Percentiles rank a stretch among this genome's conserved stretches.
Conservation (phyloP, 2,113 vertebrate species). For the Struthidea cinerea region DNA sequence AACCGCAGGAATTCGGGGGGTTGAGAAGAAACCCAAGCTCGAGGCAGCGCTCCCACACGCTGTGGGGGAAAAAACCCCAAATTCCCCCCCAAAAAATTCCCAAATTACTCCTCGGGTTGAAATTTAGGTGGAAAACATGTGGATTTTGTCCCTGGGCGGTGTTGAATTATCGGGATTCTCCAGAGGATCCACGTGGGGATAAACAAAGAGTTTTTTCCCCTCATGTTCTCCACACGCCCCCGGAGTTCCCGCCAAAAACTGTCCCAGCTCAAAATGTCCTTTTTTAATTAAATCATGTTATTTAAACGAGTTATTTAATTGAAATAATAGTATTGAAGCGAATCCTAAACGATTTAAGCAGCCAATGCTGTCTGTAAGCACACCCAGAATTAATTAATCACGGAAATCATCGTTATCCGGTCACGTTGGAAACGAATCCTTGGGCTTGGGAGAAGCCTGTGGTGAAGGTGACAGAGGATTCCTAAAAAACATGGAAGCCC, state of each 20-base stretch:
- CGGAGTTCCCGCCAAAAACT: background rate
- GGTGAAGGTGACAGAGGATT: background rate
- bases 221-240: background rate
- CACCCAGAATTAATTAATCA: background rate
- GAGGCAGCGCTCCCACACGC: background rate
- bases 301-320: background rate
- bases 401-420: background rate
- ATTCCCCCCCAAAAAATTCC: background rate
- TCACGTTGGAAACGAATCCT: background rate
- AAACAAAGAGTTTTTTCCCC: background rate
- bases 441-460: background rate
- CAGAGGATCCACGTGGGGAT: background rate
- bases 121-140: background rate
- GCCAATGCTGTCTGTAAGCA: background rate
- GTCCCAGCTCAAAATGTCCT: background rate
- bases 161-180: background rate
- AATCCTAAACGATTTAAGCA: background rate
- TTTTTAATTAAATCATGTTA: background rate
- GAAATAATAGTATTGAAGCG: background rate
- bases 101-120: background rate
- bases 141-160: too few species aligned
- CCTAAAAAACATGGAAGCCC: background rate
- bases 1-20: rapidly evolving
- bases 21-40: background rate
- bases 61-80: rapidly evolving